These are phyloP conservation scores for Troglohyphantes excavatus DNA, from an alignment of 2,888 invertebrate genomes.

Conservation along the genomic window DNA sequence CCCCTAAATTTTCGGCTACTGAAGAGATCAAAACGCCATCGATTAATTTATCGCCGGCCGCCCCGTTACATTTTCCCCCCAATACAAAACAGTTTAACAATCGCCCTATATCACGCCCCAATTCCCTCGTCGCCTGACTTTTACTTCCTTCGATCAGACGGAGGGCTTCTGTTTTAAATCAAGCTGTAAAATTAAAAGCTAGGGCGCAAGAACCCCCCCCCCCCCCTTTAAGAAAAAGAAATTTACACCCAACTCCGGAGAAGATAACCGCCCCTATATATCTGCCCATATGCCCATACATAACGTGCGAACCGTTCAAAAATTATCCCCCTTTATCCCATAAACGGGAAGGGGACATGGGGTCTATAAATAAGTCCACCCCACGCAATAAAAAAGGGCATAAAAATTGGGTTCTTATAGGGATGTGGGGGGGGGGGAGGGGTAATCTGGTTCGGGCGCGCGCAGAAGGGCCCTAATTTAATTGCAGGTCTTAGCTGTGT, in stretches of 20 bases:
- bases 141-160: conserved; percentile 43
- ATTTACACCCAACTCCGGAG: conserved; percentile 70
- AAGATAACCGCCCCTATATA: conserved; percentile 76
- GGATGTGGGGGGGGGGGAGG: neutral
- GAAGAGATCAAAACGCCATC: neutral
- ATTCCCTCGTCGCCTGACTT: conserved; percentile 35
- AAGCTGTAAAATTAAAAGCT: conserved; percentile 79
- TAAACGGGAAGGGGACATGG: conserved; percentile 51
- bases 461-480: conserved; percentile 75
- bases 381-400: conserved; percentile 75
- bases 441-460: conserved; percentile 1
- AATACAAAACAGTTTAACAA: conserved; percentile 38
- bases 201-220: conserved; percentile 36
- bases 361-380: conserved; percentile 70
- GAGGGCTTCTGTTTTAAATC: conserved; percentile 72
- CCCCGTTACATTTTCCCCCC: neutral
- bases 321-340: conserved; percentile 75
- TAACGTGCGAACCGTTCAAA: conserved; percentile 73
- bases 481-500: conserved; percentile 62
- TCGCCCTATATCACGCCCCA: conserved; percentile 47
- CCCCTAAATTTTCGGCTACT: too few species aligned
- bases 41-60: conserved; percentile 30
- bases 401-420: conserved; percentile 52
- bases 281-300: conserved; percentile 71
- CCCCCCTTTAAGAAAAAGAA: conserved; percentile 34